Conservation (phyloP, 2,888 invertebrate species). For the Formica aserva region DNA sequence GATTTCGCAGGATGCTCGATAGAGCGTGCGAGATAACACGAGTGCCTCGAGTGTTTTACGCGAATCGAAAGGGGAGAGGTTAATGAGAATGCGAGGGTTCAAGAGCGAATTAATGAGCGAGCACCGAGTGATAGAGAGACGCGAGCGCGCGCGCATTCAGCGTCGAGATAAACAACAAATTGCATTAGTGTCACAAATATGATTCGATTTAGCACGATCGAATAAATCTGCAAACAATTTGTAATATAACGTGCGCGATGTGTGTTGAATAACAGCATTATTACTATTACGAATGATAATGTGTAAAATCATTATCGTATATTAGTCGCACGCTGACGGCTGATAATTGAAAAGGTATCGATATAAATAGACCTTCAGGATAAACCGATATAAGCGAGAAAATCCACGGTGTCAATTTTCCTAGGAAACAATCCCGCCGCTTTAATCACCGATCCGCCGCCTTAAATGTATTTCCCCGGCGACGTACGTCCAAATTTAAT, state of each 20-base stretch:
- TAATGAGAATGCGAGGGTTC: slow-evolving; percentile 28
- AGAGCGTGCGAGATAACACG: slow-evolving; percentile 33
- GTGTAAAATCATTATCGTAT: not conserved
- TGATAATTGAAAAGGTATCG: slow-evolving; percentile 7
- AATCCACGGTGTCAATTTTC: not conserved
- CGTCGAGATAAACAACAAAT: slow-evolving; percentile 26
- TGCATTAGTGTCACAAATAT: slow-evolving; percentile 45
- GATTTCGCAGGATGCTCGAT: slow-evolving; percentile 47
- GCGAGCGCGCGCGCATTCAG: not conserved
- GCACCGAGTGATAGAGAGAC: slow-evolving; percentile 10
- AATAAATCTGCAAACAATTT: slow-evolving; percentile 34
- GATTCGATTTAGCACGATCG: slow-evolving; percentile 35
- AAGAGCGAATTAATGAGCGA: slow-evolving; percentile 36
- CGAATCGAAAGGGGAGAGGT: not conserved
- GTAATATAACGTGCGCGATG: not conserved
- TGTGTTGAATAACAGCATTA: slow-evolving; percentile 31
- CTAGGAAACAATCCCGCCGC: slow-evolving; percentile 31
- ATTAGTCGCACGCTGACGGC: not conserved
- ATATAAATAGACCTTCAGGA: not conserved
- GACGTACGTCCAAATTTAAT: slow-evolving; percentile 54
- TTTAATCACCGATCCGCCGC: slow-evolving; percentile 40
- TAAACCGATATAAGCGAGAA: not conserved
- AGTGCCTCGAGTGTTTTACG: slow-evolving; percentile 16
- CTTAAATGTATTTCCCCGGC: slow-evolving; percentile 45
- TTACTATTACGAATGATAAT: slow-evolving; percentile 3